Conservation (phyloP, 2,113 vertebrate species). For the Ceyx margarethae region DNA sequence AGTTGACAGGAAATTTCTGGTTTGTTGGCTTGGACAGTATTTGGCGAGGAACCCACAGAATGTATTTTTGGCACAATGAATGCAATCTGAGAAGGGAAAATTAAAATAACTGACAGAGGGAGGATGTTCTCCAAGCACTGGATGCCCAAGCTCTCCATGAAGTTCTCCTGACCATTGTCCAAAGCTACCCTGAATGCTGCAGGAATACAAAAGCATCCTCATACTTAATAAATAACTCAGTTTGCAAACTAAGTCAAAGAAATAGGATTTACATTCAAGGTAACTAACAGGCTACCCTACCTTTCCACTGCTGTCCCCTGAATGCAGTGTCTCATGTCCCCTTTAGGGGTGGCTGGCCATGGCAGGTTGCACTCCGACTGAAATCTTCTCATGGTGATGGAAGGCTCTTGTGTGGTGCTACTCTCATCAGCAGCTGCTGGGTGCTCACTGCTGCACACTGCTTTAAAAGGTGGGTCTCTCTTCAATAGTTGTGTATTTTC, state of each 20-base stretch:
- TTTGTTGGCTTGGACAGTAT: not conserved
- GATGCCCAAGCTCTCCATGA: not conserved
- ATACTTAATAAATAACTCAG: not conserved
- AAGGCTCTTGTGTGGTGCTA: constrained; percentile 91
- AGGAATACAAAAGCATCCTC: not conserved
- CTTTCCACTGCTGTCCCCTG: not conserved
- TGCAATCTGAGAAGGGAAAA: not conserved
- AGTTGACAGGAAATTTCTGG: constrained; percentile 6
- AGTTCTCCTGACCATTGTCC: not conserved
- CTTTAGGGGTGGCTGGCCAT: constrained; percentile 91
- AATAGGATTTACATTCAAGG: not conserved
- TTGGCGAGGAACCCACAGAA: not conserved
- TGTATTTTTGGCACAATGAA: not conserved
- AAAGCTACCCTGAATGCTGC: not conserved
- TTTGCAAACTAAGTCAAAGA: not conserved
- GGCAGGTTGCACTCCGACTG: constrained; percentile 92
- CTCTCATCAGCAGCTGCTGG: constrained; percentile 95
- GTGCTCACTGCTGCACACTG: constrained; percentile 95
- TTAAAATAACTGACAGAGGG: not conserved
- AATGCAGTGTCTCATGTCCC: not conserved
- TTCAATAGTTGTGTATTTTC: not conserved
- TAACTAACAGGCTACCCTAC: not conserved
- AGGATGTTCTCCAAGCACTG: not conserved
- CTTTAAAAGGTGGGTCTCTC: constrained; percentile 86
- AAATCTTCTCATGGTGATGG: constrained; percentile 87